Evolutionary conservation across 2,113 vertebrate genomes (phyloP), one percentile per base, ranked within the genome.

Genomic region (Prunella fulvescens): DNA sequence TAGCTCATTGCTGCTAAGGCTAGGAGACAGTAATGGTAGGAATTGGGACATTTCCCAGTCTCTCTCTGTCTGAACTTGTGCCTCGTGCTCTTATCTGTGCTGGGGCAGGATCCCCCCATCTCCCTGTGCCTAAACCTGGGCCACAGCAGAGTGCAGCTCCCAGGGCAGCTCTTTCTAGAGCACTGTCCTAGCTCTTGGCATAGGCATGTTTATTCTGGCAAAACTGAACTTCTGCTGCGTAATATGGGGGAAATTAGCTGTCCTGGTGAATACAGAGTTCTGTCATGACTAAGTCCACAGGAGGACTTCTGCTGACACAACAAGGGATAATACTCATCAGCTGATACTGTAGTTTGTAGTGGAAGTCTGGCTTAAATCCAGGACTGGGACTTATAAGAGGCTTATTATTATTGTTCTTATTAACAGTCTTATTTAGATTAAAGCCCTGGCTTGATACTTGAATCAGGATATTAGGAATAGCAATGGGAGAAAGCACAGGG

Each of bases 31-130:
- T 44, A 93, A 88, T 16, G 8, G 66, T 56, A 83, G 88, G 56
- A 94, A 86, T 1, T 90, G 95, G 88, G 88, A 95, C 77, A 83
- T 77, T 97, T 95, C 71, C 93, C 90, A 88, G 90, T 48, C 88
- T 90, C 47, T 83, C 79, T 25, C 51, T 78, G 81, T 74, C 93
- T 93, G 94, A 90, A 77, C 80, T 81, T 56, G 33, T 37, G 62
- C 73, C 65, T 77, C 14, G 2, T 35, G 33, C 28, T 54, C 88
- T 90, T 96, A 78, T 93, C 85, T 86, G 48, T 56, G 48, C 64
- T 86, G 47, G 51, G 37, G 44, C 61, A 88, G 50, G 50, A 80
- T 90, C 40, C 64, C 62, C 56, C 58, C 44, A 0, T 44, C 65
- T 85, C 28, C 67, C 73, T 48, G 3, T 48, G 60, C 60, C 90